phyloP scores from a whole-genome alignment of 2,797 vertebrate genomes.

The Acipenser oxyrinchus region DNA sequence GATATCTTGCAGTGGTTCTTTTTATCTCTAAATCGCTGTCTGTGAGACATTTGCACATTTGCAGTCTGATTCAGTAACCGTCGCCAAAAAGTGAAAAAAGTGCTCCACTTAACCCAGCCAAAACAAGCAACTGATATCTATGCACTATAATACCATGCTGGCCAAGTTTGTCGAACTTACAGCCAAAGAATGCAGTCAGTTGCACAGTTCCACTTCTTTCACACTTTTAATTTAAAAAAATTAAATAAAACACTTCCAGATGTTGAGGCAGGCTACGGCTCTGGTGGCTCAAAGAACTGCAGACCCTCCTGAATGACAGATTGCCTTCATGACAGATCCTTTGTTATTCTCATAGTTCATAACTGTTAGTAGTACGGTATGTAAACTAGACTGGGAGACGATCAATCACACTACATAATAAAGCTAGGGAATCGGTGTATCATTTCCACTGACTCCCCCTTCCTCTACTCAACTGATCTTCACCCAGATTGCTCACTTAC shows the following conservation, averaged over 20 bases:
- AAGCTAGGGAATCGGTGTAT: constrained; percentile 6
- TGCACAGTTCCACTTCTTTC: constrained; percentile 21
- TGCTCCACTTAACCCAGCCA: constrained; percentile 26
- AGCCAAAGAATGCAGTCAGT: constrained; percentile 27
- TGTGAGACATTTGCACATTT: constrained; percentile 29
- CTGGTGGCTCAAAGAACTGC: constrained; percentile 9
- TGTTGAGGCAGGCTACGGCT: constrained; percentile 23
- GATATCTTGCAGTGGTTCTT: constrained; percentile 5
- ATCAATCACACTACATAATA: not conserved
- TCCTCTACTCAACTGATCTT: constrained; percentile 11
- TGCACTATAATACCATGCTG: constrained; percentile 30
- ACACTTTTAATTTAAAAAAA: constrained; percentile 26
- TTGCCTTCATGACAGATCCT: constrained; percentile 22
- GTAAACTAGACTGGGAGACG: constrained; percentile 13
- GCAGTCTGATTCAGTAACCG: constrained; percentile 35
- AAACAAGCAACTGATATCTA: constrained; percentile 37
- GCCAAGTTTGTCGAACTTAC: constrained; percentile 24
- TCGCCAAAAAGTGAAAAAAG: constrained; percentile 18
- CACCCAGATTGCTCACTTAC: not conserved
- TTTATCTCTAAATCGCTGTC: constrained; percentile 28
- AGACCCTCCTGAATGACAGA: constrained; percentile 24
- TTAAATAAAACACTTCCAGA: constrained; percentile 31
- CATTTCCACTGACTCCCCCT: constrained; percentile 11
- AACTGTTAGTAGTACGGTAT: constrained; percentile 17
- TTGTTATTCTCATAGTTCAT: constrained; percentile 20